A percentile compares a stretch with the other conserved stretches of the same genome.
Evolutionary conservation across 2,113 vertebrate genomes (phyloP).

Genomic region (Megaceryle torquata): DNA sequence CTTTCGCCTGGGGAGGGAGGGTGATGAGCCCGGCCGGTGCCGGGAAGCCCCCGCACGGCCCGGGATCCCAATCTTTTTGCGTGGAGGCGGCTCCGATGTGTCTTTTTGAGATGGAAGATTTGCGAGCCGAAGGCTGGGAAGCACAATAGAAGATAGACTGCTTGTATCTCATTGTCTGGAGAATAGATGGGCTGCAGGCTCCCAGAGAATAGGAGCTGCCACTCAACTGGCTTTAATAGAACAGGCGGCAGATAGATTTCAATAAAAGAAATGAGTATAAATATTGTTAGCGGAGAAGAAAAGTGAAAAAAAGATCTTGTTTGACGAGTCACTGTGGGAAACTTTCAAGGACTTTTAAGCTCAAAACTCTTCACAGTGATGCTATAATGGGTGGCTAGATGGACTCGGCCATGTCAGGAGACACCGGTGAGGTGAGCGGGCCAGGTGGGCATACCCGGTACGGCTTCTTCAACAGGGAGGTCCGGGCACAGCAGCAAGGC

Average conservation of each 20-base stretch:
- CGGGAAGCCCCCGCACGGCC: neutral
- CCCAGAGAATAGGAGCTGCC: slow-evolving; percentile 77
- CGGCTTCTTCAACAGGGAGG: neutral
- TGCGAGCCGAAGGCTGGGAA: slow-evolving; percentile 34
- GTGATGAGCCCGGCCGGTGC: rapidly evolving
- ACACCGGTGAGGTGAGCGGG: rapidly evolving
- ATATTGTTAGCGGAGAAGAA: slow-evolving; percentile 76
- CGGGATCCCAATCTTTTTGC: neutral
- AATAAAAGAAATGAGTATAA: slow-evolving; percentile 76
- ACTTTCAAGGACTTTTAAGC: slow-evolving; percentile 64
- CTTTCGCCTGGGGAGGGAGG: neutral
- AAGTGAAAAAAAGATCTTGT: slow-evolving; percentile 53
- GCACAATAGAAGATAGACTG: slow-evolving; percentile 45
- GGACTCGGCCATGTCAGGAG: rapidly evolving
- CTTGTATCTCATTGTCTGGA: slow-evolving; percentile 72
- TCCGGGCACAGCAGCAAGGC: too few species aligned
- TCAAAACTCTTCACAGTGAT: neutral
- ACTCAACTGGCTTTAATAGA: slow-evolving; percentile 70
- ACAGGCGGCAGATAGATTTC: slow-evolving; percentile 70
- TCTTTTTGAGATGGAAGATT: slow-evolving; percentile 48
- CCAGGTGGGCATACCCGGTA: rapidly evolving
- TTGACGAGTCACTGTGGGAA: slow-evolving; percentile 64
- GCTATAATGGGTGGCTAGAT: neutral
- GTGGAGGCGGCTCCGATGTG: neutral
- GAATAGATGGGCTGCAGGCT: slow-evolving; percentile 79